phyloP scores from a whole-genome alignment of 2,797 vertebrate genomes.

The Falco novaeseelandiae region DNA sequence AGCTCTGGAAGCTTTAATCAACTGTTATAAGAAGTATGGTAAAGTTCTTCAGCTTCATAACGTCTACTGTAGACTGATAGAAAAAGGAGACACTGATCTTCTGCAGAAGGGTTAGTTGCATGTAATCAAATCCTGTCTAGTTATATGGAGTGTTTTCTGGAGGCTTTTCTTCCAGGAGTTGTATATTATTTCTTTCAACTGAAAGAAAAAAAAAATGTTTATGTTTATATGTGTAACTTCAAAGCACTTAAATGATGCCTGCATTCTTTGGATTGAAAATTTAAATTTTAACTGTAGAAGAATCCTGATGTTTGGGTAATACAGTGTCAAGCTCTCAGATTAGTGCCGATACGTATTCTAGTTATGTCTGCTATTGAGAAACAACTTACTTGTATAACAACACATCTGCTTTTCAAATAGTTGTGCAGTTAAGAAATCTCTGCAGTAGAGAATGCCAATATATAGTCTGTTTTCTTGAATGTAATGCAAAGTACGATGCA shows the following conservation, averaged over 20 bases:
- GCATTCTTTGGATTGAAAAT: not conserved
- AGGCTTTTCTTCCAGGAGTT: not conserved
- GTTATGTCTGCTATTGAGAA: not conserved
- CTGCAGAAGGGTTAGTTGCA: slow-evolving; percentile 88
- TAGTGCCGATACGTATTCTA: not conserved
- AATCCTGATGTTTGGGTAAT: not conserved
- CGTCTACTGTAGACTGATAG: slow-evolving; percentile 85
- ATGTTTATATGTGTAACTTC: not conserved
- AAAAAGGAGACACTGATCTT: slow-evolving; percentile 87
- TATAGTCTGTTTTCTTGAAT: not conserved
- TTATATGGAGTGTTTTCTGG: not conserved
- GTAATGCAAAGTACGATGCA: not conserved
- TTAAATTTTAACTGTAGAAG: not conserved
- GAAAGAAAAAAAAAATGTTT: not conserved
- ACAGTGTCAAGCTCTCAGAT: not conserved
- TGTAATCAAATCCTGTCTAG: not conserved
- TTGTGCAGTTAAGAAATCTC: not conserved
- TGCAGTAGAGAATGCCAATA: not conserved
- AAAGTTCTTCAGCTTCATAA: slow-evolving; percentile 84
- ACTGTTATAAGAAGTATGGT: slow-evolving; percentile 83
- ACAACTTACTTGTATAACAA: not conserved
- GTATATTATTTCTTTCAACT: not conserved
- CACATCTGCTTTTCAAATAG: not conserved
- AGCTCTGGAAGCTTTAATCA: slow-evolving; percentile 81
- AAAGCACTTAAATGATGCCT: not conserved